Evolutionary conservation across 1,140 invertebrate genomes (phyloP), one percentile per base, ranked within the genome.

Genomic region (Procambarus virginalis): DNA sequence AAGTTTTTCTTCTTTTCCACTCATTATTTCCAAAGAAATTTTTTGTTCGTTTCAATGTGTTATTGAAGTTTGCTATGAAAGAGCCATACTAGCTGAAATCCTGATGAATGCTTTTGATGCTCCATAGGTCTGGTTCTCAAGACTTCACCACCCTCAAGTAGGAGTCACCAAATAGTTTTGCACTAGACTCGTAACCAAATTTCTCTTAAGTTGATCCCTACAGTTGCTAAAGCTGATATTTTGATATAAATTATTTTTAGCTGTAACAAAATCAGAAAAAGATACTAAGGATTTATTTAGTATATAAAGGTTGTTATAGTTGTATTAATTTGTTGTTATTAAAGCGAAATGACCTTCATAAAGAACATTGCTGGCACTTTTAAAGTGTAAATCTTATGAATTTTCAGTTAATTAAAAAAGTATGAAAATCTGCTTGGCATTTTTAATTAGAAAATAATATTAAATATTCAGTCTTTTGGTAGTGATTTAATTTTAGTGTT

Each of bases 51-150:
- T 73, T 73, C 34, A 34, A 34, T 34, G 22, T 73, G 68, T 73
- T 34, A 73, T 73, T 73, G n/a, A 73, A 73, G 68, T 34, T 34
- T 73, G 22, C n/a, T 73, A 34, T 73, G 22, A 73, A 20, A 73
- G 68, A 10, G 14, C 22, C 68, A 73, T 73, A 73, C 68, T 73
- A 22, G 68, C 68, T 73, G 68, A 73, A 34, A 73, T 73, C n/a
- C 68, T 73, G 68, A 73, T 73, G 68, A 73, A 22, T 73, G 10
- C 68, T 73, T 73, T 73, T 73, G 68, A 22, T 73, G 20, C 68
- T 73, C 68, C 68, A 10, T 73, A 73, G 68, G 68, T 73, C 68
- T 73, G 68, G n/a, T 73, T 20, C 68, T 73, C 68, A 73, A 73
- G 68, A 73, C 68, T 73, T 73, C 68, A 73, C 68, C 68, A 34